Evolutionary conservation across 2,888 invertebrate genomes (phyloP), one percentile per base, ranked within the genome.

Genomic region (Coelopa pilipes): DNA sequence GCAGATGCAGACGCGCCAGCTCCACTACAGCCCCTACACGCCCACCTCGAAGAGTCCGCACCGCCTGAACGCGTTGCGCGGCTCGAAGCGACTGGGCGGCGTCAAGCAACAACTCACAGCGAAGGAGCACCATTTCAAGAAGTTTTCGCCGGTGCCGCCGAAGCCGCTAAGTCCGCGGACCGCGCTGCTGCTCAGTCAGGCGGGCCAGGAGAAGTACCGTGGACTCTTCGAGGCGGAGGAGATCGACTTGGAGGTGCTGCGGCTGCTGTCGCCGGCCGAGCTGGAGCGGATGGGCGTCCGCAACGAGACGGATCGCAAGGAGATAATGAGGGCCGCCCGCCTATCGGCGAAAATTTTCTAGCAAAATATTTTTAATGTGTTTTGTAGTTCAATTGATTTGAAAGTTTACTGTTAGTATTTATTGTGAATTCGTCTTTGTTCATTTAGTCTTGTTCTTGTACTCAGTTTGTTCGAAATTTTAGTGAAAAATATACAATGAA

Each of bases 161-260:
- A 11, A 47, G 13, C 70, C 65, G 11, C 19, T 74, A 13, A 45
- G 59, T 70, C 66, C 63, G 15, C 24, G 24, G 1, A 65, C 55
- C 13, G 3, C 24, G 11, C 9, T 21, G 12, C 1, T 63, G 12
- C 21, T 71, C 15, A 17, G 12, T 3, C 12, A 15, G 15, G 46
- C 21, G 10, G 82, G 82, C 0, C 80, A 83, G 59, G 70, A 77
- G 15, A 80, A 81, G 17, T 78, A 83, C n/a, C 73, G 78, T 17
- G 80, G 78, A 4, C 24, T 84, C 17, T 84, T 84, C 66, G 80
- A 82, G 15, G 78, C 79, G 15, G 82, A 84, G 60, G 85, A 84
- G 76, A 82, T 84, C 19, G 84, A 84, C 74, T 74, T 82, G 17
- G 75, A 78, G 3, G 79, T 81, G 3, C 80, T 84, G 7, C 76